These are phyloP conservation scores for Papilio elwesi DNA, from an alignment of 2,888 invertebrate species.

Conservation along the genomic window DNA sequence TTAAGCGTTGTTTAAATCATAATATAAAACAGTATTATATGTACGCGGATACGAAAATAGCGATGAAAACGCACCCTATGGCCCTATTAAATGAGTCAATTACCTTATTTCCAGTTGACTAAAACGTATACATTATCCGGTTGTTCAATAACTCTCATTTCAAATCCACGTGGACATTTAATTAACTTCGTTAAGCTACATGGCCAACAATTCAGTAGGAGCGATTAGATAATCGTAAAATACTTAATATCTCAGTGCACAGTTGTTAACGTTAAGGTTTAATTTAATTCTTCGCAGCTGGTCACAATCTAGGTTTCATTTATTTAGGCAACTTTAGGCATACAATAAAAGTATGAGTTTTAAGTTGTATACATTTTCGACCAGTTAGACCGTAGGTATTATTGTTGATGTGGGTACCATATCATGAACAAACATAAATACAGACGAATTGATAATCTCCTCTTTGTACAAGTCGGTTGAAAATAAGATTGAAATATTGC, in stretches of 20 bases:
- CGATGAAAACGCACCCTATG: neutral
- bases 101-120: slow-evolving; percentile 9
- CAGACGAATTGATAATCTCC: no score
- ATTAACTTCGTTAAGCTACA: slow-evolving; percentile 18
- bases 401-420: no score
- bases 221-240: slow-evolving; percentile 29
- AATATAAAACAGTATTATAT: neutral
- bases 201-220: slow-evolving; percentile 27
- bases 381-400: no score
- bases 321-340: slow-evolving; percentile 12
- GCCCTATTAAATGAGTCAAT: slow-evolving; percentile 5
- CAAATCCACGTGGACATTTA: slow-evolving; percentile 17
- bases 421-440: no score
- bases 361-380: no score
- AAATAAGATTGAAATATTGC: neutral
- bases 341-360: neutral
- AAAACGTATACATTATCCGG: slow-evolving; percentile 14
- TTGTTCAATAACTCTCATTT: slow-evolving; percentile 19
- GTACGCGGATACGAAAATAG: neutral
- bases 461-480: neutral
- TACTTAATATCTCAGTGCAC: slow-evolving; percentile 30
- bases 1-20: no score
- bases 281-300: slow-evolving; percentile 33
- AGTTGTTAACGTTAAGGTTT: slow-evolving; percentile 30
- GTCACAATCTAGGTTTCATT: slow-evolving; percentile 23